Conservation (phyloP, 2,888 invertebrate genomes). For the Mantis religiosa region DNA sequence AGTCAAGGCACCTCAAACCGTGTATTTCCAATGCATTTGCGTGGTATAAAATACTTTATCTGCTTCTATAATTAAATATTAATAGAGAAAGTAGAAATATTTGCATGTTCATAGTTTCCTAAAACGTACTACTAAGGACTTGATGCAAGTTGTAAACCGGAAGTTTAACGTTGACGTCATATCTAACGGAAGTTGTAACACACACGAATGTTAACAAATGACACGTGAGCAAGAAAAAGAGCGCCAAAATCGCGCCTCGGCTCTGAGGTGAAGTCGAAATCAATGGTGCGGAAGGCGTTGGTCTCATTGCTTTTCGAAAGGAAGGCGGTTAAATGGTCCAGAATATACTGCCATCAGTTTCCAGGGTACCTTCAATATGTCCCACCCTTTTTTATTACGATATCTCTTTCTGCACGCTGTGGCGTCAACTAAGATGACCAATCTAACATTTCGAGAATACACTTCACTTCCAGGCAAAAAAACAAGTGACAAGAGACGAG, state of each 20-base stretch:
- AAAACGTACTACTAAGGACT: no score
- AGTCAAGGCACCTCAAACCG: no score
- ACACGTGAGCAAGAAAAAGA: neutral
- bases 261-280: neutral
- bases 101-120: no score
- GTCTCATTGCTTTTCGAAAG: neutral
- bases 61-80: no score
- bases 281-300: neutral
- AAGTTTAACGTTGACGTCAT: neutral
- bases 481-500: no score
- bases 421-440: neutral
- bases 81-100: no score
- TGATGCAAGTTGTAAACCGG: neutral
- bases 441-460: neutral
- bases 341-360: slow-evolving; percentile 9
- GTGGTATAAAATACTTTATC: no score
- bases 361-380: neutral
- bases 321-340: neutral
- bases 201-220: slow-evolving; percentile 7
- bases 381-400: neutral
- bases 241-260: neutral
- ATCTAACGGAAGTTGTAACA: neutral
- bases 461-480: neutral
- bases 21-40: no score
- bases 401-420: neutral